Percentiles rank a stretch among this genome's conserved stretches.
These are phyloP conservation scores for Arion vulgaris DNA, from an alignment of 1,140 invertebrate species.

Conservation along the genomic window DNA sequence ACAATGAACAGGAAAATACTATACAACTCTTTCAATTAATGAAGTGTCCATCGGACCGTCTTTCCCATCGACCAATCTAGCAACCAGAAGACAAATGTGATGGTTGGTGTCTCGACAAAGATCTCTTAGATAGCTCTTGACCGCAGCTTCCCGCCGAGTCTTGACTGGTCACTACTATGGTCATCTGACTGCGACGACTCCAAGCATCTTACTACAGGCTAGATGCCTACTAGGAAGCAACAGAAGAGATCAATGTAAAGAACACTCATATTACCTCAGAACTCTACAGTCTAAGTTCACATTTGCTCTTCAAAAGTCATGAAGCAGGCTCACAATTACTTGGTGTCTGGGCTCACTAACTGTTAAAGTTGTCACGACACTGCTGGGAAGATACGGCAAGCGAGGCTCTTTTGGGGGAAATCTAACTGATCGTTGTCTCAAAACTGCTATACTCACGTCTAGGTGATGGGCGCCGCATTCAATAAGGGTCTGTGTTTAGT, in stretches of 20 bases:
- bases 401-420: too few species aligned
- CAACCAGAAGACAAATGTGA: not conserved
- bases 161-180: constrained; percentile 1
- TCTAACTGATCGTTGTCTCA: too few species aligned
- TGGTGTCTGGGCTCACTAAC: too few species aligned
- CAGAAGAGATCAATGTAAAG: not conserved
- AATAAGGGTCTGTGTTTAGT: too few species aligned
- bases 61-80: constrained; percentile 6
- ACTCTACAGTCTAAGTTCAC: too few species aligned
- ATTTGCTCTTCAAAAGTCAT: too few species aligned
- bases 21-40: not conserved
- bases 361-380: too few species aligned
- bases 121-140: constrained; percentile 18
- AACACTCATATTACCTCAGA: not conserved
- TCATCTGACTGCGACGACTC: not conserved
- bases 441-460: too few species aligned
- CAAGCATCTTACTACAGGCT: not conserved
- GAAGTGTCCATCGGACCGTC: not conserved
- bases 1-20: constrained; percentile 22
- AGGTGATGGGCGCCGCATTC: too few species aligned
- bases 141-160: constrained; percentile 16
- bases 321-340: too few species aligned
- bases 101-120: not conserved
- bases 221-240: not conserved
- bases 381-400: too few species aligned